Conservation (phyloP, 2,113 vertebrate species). For the Hoplias malabaricus region DNA sequence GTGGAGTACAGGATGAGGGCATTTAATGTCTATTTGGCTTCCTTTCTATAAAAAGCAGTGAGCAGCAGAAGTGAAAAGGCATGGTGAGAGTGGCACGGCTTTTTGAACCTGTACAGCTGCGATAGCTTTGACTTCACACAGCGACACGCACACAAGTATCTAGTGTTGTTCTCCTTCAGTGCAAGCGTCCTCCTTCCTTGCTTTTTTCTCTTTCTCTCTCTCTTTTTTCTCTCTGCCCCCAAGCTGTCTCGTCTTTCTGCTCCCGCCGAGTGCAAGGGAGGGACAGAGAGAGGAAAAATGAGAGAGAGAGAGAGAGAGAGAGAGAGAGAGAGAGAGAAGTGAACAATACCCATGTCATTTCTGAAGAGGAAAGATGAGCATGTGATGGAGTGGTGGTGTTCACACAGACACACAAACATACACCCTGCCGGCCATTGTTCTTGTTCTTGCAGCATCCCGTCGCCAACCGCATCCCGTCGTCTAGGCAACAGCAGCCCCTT, state of each 20-base stretch:
- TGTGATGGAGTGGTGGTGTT: background rate
- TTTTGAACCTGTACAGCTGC: conserved; percentile 44
- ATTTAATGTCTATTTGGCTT: background rate
- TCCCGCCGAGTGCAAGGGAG: conserved; percentile 30
- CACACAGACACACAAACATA: background rate
- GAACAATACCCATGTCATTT: conserved; percentile 41
- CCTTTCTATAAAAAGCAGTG: background rate
- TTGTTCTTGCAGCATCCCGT: background rate
- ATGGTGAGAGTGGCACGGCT: background rate
- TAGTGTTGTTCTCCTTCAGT: background rate
- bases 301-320: conserved; percentile 8
- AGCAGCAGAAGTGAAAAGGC: background rate
- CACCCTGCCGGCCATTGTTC: conserved; percentile 23
- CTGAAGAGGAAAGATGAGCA: conserved; percentile 26
- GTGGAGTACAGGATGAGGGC: background rate
- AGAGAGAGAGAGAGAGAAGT: conserved; percentile 33
- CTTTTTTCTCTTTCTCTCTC: conserved; percentile 31
- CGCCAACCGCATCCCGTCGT: conserved; percentile 8
- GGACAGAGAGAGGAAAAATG: conserved; percentile 19
- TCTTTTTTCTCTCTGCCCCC: background rate
- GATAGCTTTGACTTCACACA: conserved; percentile 47
- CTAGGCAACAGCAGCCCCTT: conserved; percentile 5
- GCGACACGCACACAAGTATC: background rate
- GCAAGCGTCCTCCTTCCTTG: background rate
- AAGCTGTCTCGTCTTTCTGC: conserved; percentile 32